phyloP scores from a whole-genome alignment of 2,113 vertebrate species.

The Macquaria australasica region DNA sequence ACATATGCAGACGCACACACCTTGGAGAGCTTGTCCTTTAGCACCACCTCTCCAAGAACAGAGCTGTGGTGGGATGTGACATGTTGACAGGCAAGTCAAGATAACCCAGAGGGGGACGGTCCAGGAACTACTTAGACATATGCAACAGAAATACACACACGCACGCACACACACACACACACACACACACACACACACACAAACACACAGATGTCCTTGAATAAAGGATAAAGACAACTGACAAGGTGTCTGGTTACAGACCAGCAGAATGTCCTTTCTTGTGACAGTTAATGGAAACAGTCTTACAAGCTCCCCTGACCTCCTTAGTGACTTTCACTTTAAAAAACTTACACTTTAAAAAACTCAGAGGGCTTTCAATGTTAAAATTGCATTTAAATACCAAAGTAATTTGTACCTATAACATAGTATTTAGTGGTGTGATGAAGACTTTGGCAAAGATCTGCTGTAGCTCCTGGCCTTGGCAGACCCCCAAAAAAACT shows the following conservation, averaged over 20 bases:
- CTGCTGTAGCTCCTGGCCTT: neutral
- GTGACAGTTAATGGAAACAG: slow-evolving; percentile 27
- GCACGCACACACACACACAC: neutral
- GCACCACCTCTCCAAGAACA: slow-evolving; percentile 27
- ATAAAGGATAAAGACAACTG: slow-evolving; percentile 49
- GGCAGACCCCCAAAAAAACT: neutral
- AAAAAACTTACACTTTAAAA: neutral
- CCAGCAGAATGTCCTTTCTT: slow-evolving; percentile 16
- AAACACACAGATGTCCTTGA: slow-evolving; percentile 25
- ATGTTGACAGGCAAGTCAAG: slow-evolving; percentile 40
- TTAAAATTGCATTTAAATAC: slow-evolving; percentile 29
- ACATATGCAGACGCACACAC: slow-evolving; percentile 9
- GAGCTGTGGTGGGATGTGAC: slow-evolving; percentile 43
- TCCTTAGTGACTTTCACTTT: neutral
- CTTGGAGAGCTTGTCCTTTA: slow-evolving; percentile 1
- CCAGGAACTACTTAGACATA: slow-evolving; percentile 23
- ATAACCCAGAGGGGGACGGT: slow-evolving; percentile 1
- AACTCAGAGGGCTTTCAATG: neutral
- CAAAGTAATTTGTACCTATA: neutral
- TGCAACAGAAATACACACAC: slow-evolving; percentile 12
- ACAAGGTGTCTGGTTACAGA: slow-evolving; percentile 39
- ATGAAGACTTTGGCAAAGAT: neutral
- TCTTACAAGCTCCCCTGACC: neutral
- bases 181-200: slow-evolving; percentile 34
- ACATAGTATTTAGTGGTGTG: neutral